Conservation (phyloP, 2,888 invertebrate species). For the Coleophora deauratella region DNA sequence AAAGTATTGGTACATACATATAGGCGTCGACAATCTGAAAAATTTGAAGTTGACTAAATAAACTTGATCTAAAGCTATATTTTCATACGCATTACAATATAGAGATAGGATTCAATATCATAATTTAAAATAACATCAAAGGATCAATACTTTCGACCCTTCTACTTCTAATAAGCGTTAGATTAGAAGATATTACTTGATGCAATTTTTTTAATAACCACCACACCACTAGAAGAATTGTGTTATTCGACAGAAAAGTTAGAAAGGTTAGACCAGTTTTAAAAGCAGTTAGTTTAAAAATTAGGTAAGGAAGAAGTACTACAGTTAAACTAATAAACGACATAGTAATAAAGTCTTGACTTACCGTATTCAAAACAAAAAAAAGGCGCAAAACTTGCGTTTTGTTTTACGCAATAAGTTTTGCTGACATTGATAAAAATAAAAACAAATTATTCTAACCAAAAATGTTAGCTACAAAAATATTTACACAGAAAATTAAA, state of each 20-base stretch:
- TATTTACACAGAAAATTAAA: constrained; percentile 31
- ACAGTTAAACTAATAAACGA: no score
- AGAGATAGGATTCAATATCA: constrained; percentile 70
- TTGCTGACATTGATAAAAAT: not conserved
- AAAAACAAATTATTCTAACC: constrained; percentile 3
- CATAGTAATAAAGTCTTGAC: constrained; percentile 37
- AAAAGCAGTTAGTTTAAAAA: constrained; percentile 43
- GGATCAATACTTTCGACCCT: constrained; percentile 24
- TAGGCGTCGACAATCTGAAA: constrained; percentile 16
- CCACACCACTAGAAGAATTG: constrained; percentile 61
- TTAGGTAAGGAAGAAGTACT: constrained; percentile 23
- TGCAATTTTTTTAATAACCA: constrained; percentile 46
- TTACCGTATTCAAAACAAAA: constrained; percentile 40
- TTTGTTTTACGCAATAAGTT: constrained; percentile 20
- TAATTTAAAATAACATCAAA: constrained; percentile 25
- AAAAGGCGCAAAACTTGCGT: constrained; percentile 18
- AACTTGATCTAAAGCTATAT: constrained; percentile 8
- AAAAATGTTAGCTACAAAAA: constrained; percentile 48
- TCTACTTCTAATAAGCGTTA: constrained; percentile 17
- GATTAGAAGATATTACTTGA: constrained; percentile 22
- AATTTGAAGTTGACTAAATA: constrained; percentile 6
- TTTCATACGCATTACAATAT: constrained; percentile 47
- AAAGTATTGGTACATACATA: constrained; percentile 8
- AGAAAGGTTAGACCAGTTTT: constrained; percentile 40
- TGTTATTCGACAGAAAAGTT: constrained; percentile 18